Evolutionary conservation across 2,113 vertebrate genomes (phyloP), one percentile per base, ranked within the genome.

Genomic region (Nycticryphes semicollaris): DNA sequence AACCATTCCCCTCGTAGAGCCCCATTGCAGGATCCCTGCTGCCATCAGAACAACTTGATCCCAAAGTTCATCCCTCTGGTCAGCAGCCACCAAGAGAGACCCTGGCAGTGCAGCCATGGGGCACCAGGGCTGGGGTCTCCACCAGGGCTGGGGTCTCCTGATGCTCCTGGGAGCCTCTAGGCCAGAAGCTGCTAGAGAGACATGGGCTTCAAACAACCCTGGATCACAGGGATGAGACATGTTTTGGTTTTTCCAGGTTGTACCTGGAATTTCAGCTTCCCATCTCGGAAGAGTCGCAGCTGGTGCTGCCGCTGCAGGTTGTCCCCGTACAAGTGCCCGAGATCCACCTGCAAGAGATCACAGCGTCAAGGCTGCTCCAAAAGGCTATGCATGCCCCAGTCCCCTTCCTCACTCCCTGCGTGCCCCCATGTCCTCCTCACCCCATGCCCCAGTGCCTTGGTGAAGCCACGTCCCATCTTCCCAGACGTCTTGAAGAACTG

Each of bases 181-280:
- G n/a, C 45, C 9, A 3, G 27, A 13, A 54, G 57, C 62, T 93
- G 27, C 74, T 57, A 39, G 84, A 72, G 48, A 24, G 45, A 56
- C 2, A 2, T 2, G 19, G 53, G 41, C 48, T 90, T 76, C 82
- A 41, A 39, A 31, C 23, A 25, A 3, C 47, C 53, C 41, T 25
- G 75, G 47, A 21, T 33, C 53, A 20, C 25, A 8, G 43, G n/a
- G 15, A 63, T 37, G 57, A 64, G 69, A 4, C 0, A 3, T 1
- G 7, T 37, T 81, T 43, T 5, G 3, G 14, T 12, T 2, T 1
- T 21, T 56, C 84, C 7, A 6, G 35, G 22, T 0, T 14, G 72
- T 97, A 99, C 99, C 99, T 99, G 99, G 97, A 98, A 99, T 95
- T 99, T 99, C 90, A 99, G 90, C 90, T 99, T 99, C 87, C 99